Conservation (phyloP, 2,888 invertebrate species). For the Lamellibrachia columna region DNA sequence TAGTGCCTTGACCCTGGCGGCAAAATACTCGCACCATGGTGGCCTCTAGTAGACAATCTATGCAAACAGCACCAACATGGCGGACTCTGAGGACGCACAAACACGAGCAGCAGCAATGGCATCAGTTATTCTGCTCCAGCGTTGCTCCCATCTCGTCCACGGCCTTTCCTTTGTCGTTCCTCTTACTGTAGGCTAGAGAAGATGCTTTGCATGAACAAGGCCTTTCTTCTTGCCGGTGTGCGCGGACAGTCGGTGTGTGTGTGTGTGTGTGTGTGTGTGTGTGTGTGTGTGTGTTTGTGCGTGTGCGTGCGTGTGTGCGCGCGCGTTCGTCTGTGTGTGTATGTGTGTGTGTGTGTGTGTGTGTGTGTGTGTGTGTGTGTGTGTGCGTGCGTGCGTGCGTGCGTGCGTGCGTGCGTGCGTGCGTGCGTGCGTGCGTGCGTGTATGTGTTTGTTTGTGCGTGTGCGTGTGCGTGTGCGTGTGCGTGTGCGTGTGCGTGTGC, state of each 20-base stretch:
- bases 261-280: not conserved
- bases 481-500: not conserved
- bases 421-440: not conserved
- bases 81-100: too few relatives aligned
- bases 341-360: not conserved
- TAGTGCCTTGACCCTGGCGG: too few relatives aligned
- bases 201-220: too few relatives aligned
- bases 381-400: not conserved
- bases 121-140: too few relatives aligned
- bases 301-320: not conserved
- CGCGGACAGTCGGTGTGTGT: not conserved
- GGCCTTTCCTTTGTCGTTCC: too few relatives aligned
- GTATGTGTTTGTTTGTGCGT: not conserved
- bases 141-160: too few relatives aligned
- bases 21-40: too few relatives aligned
- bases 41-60: too few relatives aligned
- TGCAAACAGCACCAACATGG: too few relatives aligned
- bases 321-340: not conserved
- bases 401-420: not conserved
- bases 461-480: not conserved
- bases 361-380: not conserved
- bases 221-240: too few relatives aligned
- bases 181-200: too few relatives aligned
- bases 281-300: not conserved
- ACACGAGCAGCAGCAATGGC: too few relatives aligned